Base-by-base conservation (phyloP, 1,140 invertebrate genomes). In the Meloidogyne exigua region DNA sequence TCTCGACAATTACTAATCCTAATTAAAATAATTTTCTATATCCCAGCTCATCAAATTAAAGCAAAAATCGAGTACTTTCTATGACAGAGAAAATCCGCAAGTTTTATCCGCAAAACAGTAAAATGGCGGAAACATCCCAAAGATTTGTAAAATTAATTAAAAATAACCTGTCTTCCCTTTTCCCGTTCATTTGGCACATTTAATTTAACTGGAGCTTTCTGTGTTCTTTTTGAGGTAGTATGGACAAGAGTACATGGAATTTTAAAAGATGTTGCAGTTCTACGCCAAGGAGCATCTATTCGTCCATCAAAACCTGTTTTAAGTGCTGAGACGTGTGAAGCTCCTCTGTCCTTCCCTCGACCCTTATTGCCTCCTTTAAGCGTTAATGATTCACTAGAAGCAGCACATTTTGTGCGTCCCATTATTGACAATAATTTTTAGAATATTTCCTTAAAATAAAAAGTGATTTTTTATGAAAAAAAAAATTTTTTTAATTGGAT, bases 231-330 rank as follows among this genome's bases (percentile, higher is more conserved):
- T 94, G 93, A 78, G 85, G 83, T 89, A 94, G 92, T 79, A 92
- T 93, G 94, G 79, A 94, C 92, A 23, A 98, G 92, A 7, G 72
- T 73, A 23, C 62, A 62, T 11, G 72, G 72, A 9, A 64, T 28
- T 64, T 36, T 57, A 11, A 73, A 57, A 3, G 72, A 39, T 25
- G 26, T 28, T 7, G 18, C 72, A 10, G 95, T 98, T 89, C 98
- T 95, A 76, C 96, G 90, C 73, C 98, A 97, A 23, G 96, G 96
- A 71, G 95, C 93, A 42, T 95, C 92, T 26, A 98, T 26, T 18
- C 72, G 68, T 39, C 82, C 82, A 68, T 83, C 82, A 68, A 83
- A 83, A 49, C 82, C 81, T 12, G 78, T 84, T 57, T 82, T 83
- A 21, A 75, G 28, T 3, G 64, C n/a, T 32, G 32, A 66, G 12